phyloP scores from a whole-genome alignment of 2,113 vertebrate species.

The Vulpes vulpes region DNA sequence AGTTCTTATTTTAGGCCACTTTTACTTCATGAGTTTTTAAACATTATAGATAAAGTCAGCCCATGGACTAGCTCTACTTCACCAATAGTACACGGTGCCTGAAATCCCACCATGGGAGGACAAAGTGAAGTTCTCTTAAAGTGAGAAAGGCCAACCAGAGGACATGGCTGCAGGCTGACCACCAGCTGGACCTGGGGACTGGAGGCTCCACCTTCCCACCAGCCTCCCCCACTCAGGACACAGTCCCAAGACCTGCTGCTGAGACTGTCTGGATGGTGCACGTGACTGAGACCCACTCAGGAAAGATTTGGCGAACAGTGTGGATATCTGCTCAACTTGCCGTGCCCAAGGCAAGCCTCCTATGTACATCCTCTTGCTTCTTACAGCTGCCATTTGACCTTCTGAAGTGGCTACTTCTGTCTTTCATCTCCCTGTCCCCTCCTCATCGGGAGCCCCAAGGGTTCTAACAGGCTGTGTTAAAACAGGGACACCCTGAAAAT shows the following conservation, averaged over 20 bases:
- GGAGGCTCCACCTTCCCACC: neutral
- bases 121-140: too few species aligned
- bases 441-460: neutral
- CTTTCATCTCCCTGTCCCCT: neutral
- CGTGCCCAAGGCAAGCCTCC: neutral
- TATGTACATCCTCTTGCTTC: neutral
- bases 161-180: neutral
- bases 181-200: neutral
- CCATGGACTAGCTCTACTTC: neutral
- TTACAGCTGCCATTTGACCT: neutral
- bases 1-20: neutral
- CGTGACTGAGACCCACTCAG: neutral
- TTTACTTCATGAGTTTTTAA: neutral
- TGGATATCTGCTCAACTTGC: neutral
- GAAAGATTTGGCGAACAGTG: neutral
- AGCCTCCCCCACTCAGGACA: neutral
- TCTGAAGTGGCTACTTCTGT: neutral
- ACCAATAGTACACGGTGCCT: neutral
- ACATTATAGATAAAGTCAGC: neutral
- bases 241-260: neutral
- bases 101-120: neutral
- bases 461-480: neutral
- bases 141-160: neutral
- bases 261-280: neutral
- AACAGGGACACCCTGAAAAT: neutral